Conservation (phyloP, 92 coral and sea anemone genomes). For the Ricordea florida region DNA sequence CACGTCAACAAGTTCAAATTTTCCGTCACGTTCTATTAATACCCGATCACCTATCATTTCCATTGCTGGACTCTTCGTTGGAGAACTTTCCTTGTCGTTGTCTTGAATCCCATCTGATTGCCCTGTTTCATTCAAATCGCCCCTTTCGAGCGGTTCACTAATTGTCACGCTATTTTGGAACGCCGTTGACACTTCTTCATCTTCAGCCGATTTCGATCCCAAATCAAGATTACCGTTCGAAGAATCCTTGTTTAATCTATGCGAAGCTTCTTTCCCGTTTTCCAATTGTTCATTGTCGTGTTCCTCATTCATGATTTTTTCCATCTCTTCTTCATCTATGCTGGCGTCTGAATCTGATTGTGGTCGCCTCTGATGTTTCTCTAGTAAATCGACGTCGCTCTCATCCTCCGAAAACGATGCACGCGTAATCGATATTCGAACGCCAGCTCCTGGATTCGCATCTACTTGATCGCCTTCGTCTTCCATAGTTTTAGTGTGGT, state of each 20-base stretch:
- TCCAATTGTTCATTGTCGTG: constrained; percentile 39
- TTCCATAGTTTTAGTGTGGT: constrained; percentile 69
- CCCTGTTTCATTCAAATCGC: constrained; percentile 4
- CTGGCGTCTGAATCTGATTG: constrained; percentile 47
- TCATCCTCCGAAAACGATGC: constrained; percentile 80
- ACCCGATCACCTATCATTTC: constrained; percentile 94
- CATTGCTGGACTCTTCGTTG: constrained; percentile 53
- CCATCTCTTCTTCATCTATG: constrained; percentile 33
- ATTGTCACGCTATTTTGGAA: constrained; percentile 63
- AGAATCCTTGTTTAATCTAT: background rate
- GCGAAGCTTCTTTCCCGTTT: background rate
- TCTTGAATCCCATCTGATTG: background rate
- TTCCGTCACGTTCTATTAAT: constrained; percentile 93
- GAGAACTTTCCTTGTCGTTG: constrained; percentile 3
- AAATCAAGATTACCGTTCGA: background rate
- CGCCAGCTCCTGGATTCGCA: constrained; percentile 37
- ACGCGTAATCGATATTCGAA: constrained; percentile 70
- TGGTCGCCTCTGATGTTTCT: background rate
- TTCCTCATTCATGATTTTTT: constrained; percentile 23
- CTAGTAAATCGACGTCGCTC: constrained; percentile 36
- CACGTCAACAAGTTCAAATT: constrained; percentile 96
- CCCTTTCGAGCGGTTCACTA: background rate
- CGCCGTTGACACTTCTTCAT: constrained; percentile 43
- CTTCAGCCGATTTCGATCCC: constrained; percentile 19
- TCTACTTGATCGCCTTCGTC: constrained; percentile 33